phyloP scores from a whole-genome alignment of 2,113 vertebrate genomes.

The Eidolon helvum region DNA sequence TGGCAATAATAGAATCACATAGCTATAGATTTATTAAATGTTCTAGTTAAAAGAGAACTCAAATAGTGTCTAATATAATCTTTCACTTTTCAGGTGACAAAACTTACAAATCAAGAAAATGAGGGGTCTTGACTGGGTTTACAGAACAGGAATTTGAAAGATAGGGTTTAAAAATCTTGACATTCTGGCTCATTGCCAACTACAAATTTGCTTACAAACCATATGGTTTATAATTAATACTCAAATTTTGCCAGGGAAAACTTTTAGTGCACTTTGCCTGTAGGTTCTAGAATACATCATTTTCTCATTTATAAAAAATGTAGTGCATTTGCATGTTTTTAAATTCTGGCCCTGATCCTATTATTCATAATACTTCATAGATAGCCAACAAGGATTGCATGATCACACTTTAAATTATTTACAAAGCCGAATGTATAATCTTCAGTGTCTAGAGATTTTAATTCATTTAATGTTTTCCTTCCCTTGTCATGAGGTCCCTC shows the following conservation, averaged over 20 bases:
- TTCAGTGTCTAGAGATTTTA: background rate
- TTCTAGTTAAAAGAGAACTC: background rate
- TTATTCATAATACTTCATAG: background rate
- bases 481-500: background rate
- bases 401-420: background rate
- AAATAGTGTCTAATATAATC: background rate
- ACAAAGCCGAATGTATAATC: background rate
- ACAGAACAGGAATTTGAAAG: background rate
- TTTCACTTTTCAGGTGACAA: background rate
- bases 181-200: background rate
- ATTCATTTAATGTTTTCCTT: conserved; percentile 6
- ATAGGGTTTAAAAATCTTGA: background rate
- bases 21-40: background rate
- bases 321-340: background rate
- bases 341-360: background rate
- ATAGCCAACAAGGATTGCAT: background rate
- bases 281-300: background rate
- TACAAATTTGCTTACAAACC: background rate
- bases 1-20: background rate
- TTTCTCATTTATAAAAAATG: background rate
- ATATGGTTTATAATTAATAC: background rate
- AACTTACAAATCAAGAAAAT: background rate
- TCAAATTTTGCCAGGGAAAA: background rate
- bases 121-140: background rate
- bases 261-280: background rate